Evolutionary conservation across 2,888 invertebrate species (phyloP).

Genomic region (Drosophila mercatorum): DNA sequence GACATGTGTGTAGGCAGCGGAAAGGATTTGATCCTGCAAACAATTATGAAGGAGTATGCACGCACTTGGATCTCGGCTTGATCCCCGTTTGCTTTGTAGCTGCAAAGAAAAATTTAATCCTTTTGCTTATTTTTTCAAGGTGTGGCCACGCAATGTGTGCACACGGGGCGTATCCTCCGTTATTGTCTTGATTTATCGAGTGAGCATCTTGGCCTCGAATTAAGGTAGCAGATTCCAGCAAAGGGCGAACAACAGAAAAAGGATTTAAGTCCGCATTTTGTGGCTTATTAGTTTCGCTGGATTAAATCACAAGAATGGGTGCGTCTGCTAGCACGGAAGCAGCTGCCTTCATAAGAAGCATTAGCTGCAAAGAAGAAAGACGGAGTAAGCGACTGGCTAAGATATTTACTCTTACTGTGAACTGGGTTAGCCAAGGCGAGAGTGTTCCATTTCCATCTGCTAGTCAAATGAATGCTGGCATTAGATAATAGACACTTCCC

Average conservation of each 20-base stretch:
- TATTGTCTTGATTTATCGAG: constrained; percentile 69
- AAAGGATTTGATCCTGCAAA: constrained; percentile 57
- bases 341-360: constrained; percentile 55
- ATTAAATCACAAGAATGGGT: constrained; percentile 68
- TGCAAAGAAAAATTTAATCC: constrained; percentile 62
- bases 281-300: constrained; percentile 78
- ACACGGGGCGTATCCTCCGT: constrained; percentile 44
- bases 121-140: constrained; percentile 81
- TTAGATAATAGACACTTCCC: constrained; percentile 21
- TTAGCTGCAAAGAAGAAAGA: not conserved
- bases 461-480: constrained; percentile 20
- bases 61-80: constrained; percentile 43
- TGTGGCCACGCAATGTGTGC: constrained; percentile 71
- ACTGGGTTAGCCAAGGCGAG: not conserved
- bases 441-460: constrained; percentile 3
- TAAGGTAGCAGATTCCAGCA: constrained; percentile 41
- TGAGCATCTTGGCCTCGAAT: constrained; percentile 40
- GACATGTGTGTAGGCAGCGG: constrained; percentile 67
- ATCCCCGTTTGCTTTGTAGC: constrained; percentile 2
- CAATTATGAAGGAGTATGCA: constrained; percentile 58
- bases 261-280: constrained; percentile 68
- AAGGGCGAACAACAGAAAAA: constrained; percentile 31
- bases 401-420: not conserved
- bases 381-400: not conserved
- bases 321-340: constrained; percentile 60